Conservation (phyloP, 2,113 vertebrate species). For the Corythornis madagascariensis region DNA sequence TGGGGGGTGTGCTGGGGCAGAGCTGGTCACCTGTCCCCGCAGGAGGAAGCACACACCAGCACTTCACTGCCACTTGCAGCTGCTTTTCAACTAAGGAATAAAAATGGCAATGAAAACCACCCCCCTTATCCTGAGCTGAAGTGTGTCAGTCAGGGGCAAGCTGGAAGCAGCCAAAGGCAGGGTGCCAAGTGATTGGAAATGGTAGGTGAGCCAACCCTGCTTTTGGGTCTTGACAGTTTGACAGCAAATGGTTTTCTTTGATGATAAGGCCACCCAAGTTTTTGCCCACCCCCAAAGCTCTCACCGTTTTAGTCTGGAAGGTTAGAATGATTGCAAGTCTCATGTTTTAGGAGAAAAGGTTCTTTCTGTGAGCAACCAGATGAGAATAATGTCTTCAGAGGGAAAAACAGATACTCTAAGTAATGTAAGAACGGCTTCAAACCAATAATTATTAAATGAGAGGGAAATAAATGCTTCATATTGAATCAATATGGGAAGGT, state of each 20-base stretch:
- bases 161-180: neutral
- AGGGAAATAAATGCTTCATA: neutral
- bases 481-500: neutral
- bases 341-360: neutral
- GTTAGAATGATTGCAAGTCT: neutral
- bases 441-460: neutral
- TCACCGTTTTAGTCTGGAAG: neutral
- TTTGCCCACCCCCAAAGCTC: neutral
- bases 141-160: rapidly evolving
- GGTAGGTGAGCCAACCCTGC: neutral
- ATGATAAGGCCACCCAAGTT: neutral
- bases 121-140: neutral
- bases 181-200: neutral
- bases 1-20: neutral
- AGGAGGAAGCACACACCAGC: neutral
- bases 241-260: neutral
- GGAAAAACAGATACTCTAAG: neutral
- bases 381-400: neutral
- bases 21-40: neutral
- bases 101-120: neutral
- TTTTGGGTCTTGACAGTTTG: neutral
- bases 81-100: neutral
- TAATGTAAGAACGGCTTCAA: neutral
- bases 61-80: neutral
- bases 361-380: neutral